Evolutionary conservation across 2,797 vertebrate species (phyloP).

Genomic region (Thunnus albacares): DNA sequence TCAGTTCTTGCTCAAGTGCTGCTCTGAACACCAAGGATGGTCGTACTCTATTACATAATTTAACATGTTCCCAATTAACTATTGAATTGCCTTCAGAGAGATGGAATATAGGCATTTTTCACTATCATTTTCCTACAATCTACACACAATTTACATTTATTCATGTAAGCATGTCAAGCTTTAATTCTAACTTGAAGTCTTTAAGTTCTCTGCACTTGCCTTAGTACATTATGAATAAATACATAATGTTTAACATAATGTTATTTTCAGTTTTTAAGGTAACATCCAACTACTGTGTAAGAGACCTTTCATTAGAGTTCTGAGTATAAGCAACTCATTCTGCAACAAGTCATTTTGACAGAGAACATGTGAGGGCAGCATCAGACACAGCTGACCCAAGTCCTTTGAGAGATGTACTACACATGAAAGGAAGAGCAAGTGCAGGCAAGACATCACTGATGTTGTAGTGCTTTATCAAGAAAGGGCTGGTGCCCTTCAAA

Average conservation of each 20-base stretch:
- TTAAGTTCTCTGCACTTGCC: neutral
- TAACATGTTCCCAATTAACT: neutral
- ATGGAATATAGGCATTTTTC: neutral
- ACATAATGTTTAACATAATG: neutral
- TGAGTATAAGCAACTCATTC: neutral
- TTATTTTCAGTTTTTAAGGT: neutral
- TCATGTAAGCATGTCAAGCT: neutral
- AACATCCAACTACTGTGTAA: neutral
- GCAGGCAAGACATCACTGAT: neutral
- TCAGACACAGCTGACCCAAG: slow-evolving; percentile 4
- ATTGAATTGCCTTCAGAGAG: neutral
- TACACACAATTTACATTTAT: neutral
- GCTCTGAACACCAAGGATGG: neutral
- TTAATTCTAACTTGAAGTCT: neutral
- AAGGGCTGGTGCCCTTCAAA: neutral
- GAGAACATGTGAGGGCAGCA: neutral
- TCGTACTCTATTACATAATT: neutral
- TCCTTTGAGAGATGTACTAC: neutral
- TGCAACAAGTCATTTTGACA: slow-evolving; percentile 5
- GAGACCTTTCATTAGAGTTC: neutral
- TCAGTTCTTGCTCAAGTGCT: neutral
- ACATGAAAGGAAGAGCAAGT: slow-evolving; percentile 2
- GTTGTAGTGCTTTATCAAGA: neutral
- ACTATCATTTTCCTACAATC: neutral
- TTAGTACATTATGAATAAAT: neutral